phyloP scores from a whole-genome alignment of 2,113 vertebrate genomes.

The Osmerus eperlanus region DNA sequence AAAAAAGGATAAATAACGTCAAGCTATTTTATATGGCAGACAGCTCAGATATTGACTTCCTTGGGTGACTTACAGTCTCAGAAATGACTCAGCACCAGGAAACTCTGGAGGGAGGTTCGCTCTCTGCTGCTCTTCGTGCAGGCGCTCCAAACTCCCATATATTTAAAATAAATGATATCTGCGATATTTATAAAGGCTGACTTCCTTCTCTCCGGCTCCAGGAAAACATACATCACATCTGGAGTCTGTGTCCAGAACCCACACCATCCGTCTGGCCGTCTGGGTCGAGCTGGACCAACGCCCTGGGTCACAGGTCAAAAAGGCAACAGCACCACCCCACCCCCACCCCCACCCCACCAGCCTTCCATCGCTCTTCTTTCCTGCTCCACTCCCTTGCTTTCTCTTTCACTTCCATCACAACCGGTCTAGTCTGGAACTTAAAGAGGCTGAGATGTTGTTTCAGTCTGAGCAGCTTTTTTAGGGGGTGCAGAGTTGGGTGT shows the following conservation, averaged over 20 bases:
- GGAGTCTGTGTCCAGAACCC: conserved; percentile 48
- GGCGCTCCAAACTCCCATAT: conserved; percentile 28
- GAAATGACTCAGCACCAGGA: not conserved
- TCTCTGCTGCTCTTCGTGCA: not conserved
- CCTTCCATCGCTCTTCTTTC: not conserved
- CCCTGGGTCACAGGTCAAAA: conserved; percentile 50
- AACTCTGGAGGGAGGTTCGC: not conserved
- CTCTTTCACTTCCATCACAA: not conserved
- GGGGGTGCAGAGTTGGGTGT: not conserved
- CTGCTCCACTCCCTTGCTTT: not conserved
- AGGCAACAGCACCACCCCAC: conserved; percentile 17
- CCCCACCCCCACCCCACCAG: not conserved
- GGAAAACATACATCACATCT: conserved; percentile 55
- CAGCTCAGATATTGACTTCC: too few species aligned
- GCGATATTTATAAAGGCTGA: conserved; percentile 43
- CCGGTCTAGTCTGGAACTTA: not conserved
- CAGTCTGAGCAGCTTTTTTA: not conserved
- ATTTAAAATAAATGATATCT: conserved; percentile 48
- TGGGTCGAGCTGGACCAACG: conserved; percentile 40
- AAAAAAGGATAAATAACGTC: too few species aligned
- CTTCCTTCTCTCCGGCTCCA: conserved; percentile 51
- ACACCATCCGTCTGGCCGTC: conserved; percentile 46
- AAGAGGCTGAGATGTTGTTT: conserved; percentile 11
- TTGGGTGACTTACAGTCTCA: not conserved
- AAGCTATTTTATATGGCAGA: too few species aligned